These are phyloP conservation scores for Fundulus diaphanus DNA, from an alignment of 2,797 vertebrate species.

Conservation along the genomic window DNA sequence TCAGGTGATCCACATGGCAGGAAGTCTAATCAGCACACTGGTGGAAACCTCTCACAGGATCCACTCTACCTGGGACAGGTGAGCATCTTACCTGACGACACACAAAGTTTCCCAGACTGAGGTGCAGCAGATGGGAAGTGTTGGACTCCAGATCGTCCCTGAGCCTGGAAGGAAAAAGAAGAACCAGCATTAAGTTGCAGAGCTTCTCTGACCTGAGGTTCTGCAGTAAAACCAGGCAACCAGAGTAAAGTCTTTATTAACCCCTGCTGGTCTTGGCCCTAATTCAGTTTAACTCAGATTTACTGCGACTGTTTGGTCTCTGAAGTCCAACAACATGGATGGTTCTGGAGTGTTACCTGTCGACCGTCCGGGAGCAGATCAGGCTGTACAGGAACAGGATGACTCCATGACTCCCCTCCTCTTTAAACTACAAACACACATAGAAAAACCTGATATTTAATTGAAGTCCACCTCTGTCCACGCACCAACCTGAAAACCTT, in stretches of 20 bases:
- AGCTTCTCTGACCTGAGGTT: not conserved
- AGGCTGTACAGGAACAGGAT: conserved; percentile 91
- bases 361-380: conserved; percentile 86
- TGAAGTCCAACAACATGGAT: not conserved
- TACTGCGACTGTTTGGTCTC: not conserved
- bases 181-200: not conserved
- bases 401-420: conserved; percentile 84
- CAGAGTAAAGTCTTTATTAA: not conserved
- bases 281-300: not conserved
- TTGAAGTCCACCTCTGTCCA: not conserved
- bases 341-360: conserved; percentile 75
- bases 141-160: conserved; percentile 80
- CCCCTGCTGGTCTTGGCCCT: not conserved
- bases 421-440: conserved; percentile 79
- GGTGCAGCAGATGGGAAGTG: conserved; percentile 78
- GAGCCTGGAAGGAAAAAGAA: conserved; percentile 71
- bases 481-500: not conserved
- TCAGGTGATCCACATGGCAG: not conserved
- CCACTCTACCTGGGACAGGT: not conserved
- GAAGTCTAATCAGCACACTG: not conserved
- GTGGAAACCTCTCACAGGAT: not conserved
- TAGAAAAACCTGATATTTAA: not conserved
- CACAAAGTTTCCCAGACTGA: conserved; percentile 73
- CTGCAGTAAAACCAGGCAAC: not conserved
- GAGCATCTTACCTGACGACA: conserved; percentile 83